Percentiles rank a stretch among this genome's conserved stretches.
phyloP scores from a whole-genome alignment of 2,797 vertebrate genomes.

The Perodicticus potto region DNA sequence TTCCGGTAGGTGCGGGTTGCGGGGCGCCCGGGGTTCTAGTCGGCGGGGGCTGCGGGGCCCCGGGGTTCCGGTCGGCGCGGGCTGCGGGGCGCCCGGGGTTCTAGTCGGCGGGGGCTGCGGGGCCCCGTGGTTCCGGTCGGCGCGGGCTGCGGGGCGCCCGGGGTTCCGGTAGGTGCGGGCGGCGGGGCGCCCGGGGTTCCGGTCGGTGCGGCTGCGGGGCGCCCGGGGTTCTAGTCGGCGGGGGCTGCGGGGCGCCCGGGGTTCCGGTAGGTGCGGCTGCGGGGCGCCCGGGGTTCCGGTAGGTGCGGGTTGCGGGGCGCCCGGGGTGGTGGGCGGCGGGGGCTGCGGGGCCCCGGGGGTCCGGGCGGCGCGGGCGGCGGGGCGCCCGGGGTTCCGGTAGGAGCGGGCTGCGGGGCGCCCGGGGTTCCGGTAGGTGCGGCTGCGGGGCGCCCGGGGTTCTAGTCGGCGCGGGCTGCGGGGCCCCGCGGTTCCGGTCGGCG shows the following conservation, averaged over 20 bases:
- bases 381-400: not conserved
- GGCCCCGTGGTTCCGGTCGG: not conserved
- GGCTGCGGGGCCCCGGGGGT: constrained; percentile 39
- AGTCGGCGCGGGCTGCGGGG: too few species aligned
- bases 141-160: not conserved
- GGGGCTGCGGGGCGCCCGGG: not conserved
- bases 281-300: not conserved
- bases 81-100: not conserved
- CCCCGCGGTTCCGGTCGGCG: too few species aligned
- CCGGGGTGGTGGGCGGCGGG: too few species aligned
- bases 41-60: not conserved
- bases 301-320: not conserved
- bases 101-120: not conserved
- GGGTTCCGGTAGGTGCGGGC: not conserved
- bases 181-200: constrained; percentile 55
- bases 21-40: not conserved
- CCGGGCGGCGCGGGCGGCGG: constrained; percentile 72
- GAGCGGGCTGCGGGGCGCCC: not conserved
- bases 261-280: too few species aligned
- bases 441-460: too few species aligned
- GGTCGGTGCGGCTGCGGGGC: constrained; percentile 68
- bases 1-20: not conserved
- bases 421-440: too few species aligned
- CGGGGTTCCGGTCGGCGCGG: constrained; percentile 76
- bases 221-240: not conserved